A percentile compares a stretch with the other conserved stretches of the same genome.
These are phyloP conservation scores for Tiphia femorata DNA, from an alignment of 2,888 invertebrate species.

Conservation along the genomic window DNA sequence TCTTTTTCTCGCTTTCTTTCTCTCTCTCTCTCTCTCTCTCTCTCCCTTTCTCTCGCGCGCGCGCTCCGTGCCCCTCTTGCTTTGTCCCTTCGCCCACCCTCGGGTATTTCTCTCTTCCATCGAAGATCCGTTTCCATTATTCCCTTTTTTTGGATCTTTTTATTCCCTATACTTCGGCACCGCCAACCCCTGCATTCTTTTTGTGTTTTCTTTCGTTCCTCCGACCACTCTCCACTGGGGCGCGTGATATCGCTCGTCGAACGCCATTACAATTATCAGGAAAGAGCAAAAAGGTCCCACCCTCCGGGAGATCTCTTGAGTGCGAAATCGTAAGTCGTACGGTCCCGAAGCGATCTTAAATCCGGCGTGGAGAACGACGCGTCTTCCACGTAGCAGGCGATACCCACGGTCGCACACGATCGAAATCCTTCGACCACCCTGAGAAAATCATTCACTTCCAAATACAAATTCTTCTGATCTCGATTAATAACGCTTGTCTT, in stretches of 20 bases:
- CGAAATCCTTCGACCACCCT: too few species aligned
- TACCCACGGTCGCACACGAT: background rate
- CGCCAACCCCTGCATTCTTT: background rate
- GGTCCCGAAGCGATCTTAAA: background rate
- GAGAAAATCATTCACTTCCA: too few species aligned
- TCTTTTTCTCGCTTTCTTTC: background rate
- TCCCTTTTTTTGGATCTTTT: too few species aligned
- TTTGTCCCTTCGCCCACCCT: constrained; percentile 12
- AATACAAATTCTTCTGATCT: too few species aligned
- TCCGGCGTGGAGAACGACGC: background rate
- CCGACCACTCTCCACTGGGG: background rate
- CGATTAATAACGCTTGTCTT: too few species aligned
- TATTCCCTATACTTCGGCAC: background rate
- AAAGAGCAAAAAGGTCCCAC: constrained; percentile 11
- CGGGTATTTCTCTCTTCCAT: too few species aligned
- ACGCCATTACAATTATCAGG: constrained; percentile 55
- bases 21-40: background rate
- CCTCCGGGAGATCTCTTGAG: too few species aligned
- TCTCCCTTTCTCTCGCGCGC: background rate
- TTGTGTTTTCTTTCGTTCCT: background rate
- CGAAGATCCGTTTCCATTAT: too few species aligned
- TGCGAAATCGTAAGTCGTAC: too few species aligned
- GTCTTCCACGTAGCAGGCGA: background rate
- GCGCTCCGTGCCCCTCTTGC: background rate
- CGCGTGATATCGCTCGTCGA: constrained; percentile 23